Evolutionary conservation across 2,797 vertebrate genomes (phyloP).

Genomic region (Picus viridis): DNA sequence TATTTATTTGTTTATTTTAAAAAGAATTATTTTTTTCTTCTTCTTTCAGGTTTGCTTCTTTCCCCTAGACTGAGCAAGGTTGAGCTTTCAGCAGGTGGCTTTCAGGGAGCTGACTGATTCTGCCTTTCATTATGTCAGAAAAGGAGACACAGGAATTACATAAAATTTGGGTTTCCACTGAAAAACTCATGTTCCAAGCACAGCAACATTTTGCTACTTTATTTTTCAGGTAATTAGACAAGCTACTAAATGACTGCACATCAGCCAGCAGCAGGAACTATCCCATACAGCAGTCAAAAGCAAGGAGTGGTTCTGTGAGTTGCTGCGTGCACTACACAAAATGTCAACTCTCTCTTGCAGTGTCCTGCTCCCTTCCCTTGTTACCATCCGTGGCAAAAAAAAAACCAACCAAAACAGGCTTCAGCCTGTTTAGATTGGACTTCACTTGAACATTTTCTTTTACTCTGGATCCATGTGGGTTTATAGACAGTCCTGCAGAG

Average conservation of each 20-base stretch:
- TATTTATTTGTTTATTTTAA: not conserved
- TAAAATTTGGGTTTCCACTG: not conserved
- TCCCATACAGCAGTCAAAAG: not conserved
- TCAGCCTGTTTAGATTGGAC: not conserved
- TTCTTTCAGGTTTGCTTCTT: not conserved
- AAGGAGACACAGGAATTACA: not conserved
- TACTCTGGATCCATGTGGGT: not conserved
- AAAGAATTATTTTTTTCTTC: not conserved
- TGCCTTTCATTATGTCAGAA: not conserved
- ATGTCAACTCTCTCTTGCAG: not conserved
- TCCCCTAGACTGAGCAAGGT: not conserved
- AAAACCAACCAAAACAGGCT: not conserved
- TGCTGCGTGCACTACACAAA: not conserved
- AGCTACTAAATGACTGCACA: not conserved
- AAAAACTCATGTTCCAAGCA: not conserved
- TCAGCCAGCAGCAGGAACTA: not conserved
- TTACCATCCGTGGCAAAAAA: not conserved
- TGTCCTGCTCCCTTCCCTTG: not conserved
- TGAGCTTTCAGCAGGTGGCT: not conserved
- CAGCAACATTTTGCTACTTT: not conserved
- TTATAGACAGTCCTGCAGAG: not conserved
- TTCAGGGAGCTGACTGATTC: not conserved
- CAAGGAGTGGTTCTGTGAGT: not conserved
- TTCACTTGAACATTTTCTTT: not conserved
- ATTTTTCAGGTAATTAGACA: not conserved